phyloP scores from a whole-genome alignment of 1,140 invertebrate genomes.

The Parasteatoda tepidariorum region DNA sequence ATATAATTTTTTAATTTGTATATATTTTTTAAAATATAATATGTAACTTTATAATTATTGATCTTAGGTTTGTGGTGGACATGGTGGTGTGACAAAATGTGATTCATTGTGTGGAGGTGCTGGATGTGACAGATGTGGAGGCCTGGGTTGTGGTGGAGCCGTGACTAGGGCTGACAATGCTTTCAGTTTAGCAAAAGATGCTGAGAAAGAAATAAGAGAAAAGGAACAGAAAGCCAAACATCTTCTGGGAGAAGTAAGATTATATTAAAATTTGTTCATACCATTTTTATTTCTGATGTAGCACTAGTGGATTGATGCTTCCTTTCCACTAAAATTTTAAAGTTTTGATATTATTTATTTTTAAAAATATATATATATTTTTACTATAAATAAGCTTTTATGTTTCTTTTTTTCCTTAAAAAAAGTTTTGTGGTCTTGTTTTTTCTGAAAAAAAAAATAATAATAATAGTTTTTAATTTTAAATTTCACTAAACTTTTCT shows the following conservation, averaged over 20 bases:
- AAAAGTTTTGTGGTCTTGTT: too few species aligned
- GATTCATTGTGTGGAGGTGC: constrained; percentile 93
- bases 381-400: too few species aligned
- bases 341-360: neutral
- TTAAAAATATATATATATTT: too few species aligned
- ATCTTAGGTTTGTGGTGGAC: constrained; percentile 83
- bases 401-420: too few species aligned
- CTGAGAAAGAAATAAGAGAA: constrained; percentile 80
- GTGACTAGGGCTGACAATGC: constrained; percentile 87
- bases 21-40: neutral
- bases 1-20: neutral
- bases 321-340: neutral
- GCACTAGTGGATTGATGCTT: neutral
- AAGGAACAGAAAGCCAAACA: constrained; percentile 83
- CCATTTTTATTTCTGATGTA: too few species aligned
- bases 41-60: neutral
- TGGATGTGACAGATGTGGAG: constrained; percentile 89
- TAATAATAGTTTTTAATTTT: too few species aligned
- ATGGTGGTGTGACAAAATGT: constrained; percentile 81
- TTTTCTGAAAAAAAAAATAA: too few species aligned
- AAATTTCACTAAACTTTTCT: too few species aligned
- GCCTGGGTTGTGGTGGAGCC: constrained; percentile 90
- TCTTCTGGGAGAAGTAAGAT: constrained; percentile 70
- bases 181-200: constrained; percentile 84
- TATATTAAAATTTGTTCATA: neutral